phyloP scores from a whole-genome alignment of 2,113 vertebrate species.

The Sphaerodactylus townsendi region DNA sequence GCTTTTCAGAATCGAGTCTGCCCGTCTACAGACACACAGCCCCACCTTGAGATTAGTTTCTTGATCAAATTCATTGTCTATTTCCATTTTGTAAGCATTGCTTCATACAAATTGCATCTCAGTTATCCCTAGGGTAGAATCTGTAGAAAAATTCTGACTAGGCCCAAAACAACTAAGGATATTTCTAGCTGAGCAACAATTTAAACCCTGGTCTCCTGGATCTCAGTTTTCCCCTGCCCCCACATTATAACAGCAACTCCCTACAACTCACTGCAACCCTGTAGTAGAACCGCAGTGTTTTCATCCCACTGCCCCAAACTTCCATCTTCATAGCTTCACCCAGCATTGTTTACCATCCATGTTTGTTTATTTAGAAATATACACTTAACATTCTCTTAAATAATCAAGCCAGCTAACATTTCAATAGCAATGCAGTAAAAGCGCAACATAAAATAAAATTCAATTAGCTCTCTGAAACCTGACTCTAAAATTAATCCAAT shows the following conservation, averaged over 20 bases:
- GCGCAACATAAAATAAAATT: neutral
- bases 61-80: neutral
- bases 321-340: neutral
- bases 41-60: neutral
- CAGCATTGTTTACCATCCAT: neutral
- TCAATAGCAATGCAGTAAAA: neutral
- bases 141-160: neutral
- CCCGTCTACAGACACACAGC: neutral
- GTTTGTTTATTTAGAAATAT: neutral
- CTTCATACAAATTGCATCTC: neutral
- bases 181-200: neutral
- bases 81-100: neutral
- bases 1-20: neutral
- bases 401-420: neutral
- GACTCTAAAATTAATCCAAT: constrained; percentile 7
- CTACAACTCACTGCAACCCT: neutral
- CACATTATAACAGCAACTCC: neutral
- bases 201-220: neutral
- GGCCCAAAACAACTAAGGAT: neutral
- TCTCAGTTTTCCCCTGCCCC: neutral
- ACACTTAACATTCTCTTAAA: neutral
- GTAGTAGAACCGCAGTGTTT: neutral
- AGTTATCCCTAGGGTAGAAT: neutral
- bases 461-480: neutral
- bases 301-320: neutral